These are phyloP conservation scores for Andrena minutula DNA, from an alignment of 2,888 invertebrate species.

Conservation along the genomic window DNA sequence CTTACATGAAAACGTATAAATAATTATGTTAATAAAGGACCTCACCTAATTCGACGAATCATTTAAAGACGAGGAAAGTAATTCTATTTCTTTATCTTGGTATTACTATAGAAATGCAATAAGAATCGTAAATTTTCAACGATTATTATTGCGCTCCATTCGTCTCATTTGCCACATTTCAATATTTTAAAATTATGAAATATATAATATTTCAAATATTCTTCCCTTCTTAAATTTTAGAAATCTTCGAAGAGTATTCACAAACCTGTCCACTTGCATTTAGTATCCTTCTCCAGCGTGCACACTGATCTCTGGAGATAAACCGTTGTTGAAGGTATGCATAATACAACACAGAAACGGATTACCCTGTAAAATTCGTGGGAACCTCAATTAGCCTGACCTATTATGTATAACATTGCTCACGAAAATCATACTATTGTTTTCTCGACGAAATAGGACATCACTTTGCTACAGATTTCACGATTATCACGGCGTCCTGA, in stretches of 20 bases:
- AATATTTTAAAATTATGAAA: too few species aligned
- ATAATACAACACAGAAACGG: conserved; percentile 22
- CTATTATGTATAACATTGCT: conserved; percentile 41
- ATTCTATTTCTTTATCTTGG: too few species aligned
- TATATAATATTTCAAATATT: too few species aligned
- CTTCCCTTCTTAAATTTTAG: too few species aligned
- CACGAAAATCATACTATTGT: conserved; percentile 42
- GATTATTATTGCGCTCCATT: too few species aligned
- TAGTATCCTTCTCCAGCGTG: conserved; percentile 9
- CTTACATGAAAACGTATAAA: too few species aligned
- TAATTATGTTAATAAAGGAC: too few species aligned
- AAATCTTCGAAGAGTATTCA: background rate
- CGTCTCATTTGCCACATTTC: too few species aligned
- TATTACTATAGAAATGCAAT: too few species aligned
- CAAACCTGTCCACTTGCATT: conserved; percentile 36
- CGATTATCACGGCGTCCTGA: background rate
- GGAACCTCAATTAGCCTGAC: conserved; percentile 57
- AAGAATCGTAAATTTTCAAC: too few species aligned
- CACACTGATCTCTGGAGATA: conserved; percentile 20
- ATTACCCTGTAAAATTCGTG: conserved; percentile 39
- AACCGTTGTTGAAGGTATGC: conserved; percentile 11
- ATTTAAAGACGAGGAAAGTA: too few species aligned
- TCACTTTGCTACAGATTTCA: conserved; percentile 13
- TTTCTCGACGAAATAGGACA: conserved; percentile 23
- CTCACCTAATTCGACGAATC: too few species aligned